A percentile compares a stretch with the other conserved stretches of the same genome.
These are phyloP conservation scores for Fulmarus glacialis DNA, from an alignment of 2,113 vertebrate species.

Conservation along the genomic window DNA sequence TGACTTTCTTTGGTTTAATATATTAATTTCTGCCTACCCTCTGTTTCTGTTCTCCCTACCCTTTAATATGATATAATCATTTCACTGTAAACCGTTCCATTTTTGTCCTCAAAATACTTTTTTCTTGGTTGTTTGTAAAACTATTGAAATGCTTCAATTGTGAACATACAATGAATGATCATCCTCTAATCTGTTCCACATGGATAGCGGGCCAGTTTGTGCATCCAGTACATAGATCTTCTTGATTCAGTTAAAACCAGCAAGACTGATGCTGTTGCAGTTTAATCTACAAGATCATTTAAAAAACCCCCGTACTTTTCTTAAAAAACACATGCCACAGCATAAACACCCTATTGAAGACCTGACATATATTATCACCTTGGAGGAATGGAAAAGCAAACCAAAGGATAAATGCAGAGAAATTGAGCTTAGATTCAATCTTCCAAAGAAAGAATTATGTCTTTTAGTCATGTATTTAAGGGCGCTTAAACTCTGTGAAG, in stretches of 20 bases:
- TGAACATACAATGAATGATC: background rate
- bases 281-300: background rate
- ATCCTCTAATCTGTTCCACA: conserved; percentile 2
- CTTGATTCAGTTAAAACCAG: background rate
- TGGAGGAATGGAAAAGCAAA: background rate
- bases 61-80: background rate
- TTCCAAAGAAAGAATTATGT: background rate
- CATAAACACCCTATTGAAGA: background rate
- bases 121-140: background rate
- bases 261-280: background rate
- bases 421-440: background rate
- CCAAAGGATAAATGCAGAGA: background rate
- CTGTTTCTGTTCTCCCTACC: background rate
- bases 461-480: background rate
- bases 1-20: background rate
- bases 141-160: conserved; percentile 11
- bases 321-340: background rate
- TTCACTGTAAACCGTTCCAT: background rate
- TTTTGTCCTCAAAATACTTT: background rate
- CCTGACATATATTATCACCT: background rate
- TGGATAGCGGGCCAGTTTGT: background rate
- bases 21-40: background rate
- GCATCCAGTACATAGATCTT: background rate
- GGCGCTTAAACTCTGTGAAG: background rate
- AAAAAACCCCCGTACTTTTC: background rate